Evolutionary conservation across 1,140 invertebrate genomes (phyloP), one percentile per base, ranked within the genome.

Genomic region (Radopholus similis): DNA sequence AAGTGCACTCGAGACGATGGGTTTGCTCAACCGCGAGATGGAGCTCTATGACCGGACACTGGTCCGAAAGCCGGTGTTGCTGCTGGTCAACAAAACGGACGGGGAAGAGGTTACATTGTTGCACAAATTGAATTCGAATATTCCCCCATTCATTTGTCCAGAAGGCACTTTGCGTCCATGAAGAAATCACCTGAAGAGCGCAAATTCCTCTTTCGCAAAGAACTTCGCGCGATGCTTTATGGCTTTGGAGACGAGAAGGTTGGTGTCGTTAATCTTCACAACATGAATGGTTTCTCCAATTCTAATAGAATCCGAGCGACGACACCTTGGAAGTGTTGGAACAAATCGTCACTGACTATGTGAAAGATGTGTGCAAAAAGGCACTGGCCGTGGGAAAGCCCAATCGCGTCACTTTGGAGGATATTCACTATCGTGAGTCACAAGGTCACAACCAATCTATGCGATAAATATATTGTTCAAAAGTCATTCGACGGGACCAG

Each of bases 251-350:
- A 99, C 85, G 94, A 98, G 21, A 78, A 82, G 68, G 71, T 77
- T 18, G 18, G 32, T 26, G 2, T 0, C 11, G 2, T 13, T 18
- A 64, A 8, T 11, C 21, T 64, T 65, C 55, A 40, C 15, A 35
- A 8, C 26, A 9, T n/a, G 23, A 56, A 26, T 9, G 8, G 9
- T 28, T 70, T 1, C 0, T 32, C 2, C 13, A 18, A 8, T 26
- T 75, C 60, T 84, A n/a, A n/a, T 90, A 94, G 83, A 97, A 97
- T 86, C 95, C 95, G 0, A 97, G 95, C 78, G 97, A 95, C 28
- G 95, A 98, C 86, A 95, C 93, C 83, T 94, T 99, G 0, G 95
- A 98, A 82, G 86, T 97, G 42, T 85, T 99, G 13, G 95, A 98
- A 86, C 93, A 97, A 86, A 84, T 98, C 30, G 95, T 98, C 0